Conservation (phyloP, 2,888 invertebrate species). For the Physocephala rufipes region DNA sequence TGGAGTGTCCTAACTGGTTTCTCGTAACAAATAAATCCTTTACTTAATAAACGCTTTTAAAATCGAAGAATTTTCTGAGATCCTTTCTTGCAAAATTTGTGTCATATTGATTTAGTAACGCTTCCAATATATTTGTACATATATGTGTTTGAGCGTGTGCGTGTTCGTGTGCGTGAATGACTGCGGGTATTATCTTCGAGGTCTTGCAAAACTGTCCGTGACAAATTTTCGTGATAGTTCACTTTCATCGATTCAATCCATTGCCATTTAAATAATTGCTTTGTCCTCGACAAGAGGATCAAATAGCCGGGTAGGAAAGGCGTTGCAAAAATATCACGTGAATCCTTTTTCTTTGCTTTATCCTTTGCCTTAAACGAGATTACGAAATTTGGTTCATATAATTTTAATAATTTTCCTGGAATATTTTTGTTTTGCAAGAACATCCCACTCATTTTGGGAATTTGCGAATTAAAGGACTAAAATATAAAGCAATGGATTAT, state of each 20-base stretch:
- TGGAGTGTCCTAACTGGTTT: conserved; percentile 10
- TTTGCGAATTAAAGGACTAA: conserved; percentile 28
- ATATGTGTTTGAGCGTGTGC: too few relatives aligned
- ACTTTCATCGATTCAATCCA: background rate
- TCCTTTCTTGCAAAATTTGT: conserved; percentile 12
- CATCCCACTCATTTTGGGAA: conserved; percentile 26
- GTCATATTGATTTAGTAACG: conserved; percentile 16
- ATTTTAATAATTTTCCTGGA: conserved; percentile 26
- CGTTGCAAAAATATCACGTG: background rate
- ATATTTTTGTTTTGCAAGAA: conserved; percentile 23
- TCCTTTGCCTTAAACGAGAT: conserved; percentile 12
- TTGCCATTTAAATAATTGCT: background rate
- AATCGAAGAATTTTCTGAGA: too few relatives aligned
- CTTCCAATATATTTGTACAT: conserved; percentile 17
- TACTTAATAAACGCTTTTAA: conserved; percentile 31
- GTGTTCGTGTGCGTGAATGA: too few relatives aligned
- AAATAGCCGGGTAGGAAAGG: too few relatives aligned
- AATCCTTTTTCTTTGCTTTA: conserved; percentile 18
- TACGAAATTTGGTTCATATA: conserved; percentile 27
- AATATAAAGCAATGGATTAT: too few relatives aligned
- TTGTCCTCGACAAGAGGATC: conserved; percentile 4
- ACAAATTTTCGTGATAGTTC: conserved; percentile 30
- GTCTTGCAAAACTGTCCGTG: conserved; percentile 31
- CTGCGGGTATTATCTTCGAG: too few relatives aligned
- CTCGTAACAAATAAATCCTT: conserved; percentile 18